phyloP scores from a whole-genome alignment of 2,113 vertebrate species.

The Empidonax traillii region DNA sequence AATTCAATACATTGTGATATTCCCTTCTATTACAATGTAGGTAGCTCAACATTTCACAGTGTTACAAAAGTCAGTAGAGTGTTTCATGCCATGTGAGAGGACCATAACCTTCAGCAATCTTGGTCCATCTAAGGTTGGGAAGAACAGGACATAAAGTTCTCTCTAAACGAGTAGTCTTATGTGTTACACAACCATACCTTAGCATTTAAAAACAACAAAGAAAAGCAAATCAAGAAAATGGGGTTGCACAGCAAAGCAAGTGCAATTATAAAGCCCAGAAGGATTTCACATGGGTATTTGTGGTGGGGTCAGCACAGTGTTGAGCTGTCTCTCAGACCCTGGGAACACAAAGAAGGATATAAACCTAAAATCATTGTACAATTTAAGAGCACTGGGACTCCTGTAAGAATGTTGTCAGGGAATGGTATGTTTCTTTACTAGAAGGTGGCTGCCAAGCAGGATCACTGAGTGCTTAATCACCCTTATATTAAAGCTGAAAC shows the following conservation, averaged over 20 bases:
- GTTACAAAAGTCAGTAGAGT: background rate
- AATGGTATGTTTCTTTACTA: background rate
- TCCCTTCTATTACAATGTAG: background rate
- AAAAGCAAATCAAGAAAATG: background rate
- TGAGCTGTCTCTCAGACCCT: background rate
- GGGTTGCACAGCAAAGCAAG: background rate
- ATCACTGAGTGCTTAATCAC: slow-evolving; percentile 42
- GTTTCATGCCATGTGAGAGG: background rate
- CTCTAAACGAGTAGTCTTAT: background rate
- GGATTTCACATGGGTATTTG: background rate
- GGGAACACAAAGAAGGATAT: background rate
- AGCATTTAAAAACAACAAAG: background rate
- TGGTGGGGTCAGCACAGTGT: background rate
- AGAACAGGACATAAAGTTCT: background rate
- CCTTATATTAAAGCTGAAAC: slow-evolving; percentile 31
- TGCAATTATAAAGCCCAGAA: background rate
- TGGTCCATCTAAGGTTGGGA: background rate
- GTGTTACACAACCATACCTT: background rate
- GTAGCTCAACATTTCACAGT: background rate
- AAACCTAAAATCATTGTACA: background rate
- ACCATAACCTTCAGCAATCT: background rate
- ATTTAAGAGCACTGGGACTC: background rate
- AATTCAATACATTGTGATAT: background rate
- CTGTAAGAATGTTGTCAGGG: background rate
- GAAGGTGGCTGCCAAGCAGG: slow-evolving; percentile 25